phyloP scores from a whole-genome alignment of 2,888 invertebrate species.

The Lycia hirtaria region DNA sequence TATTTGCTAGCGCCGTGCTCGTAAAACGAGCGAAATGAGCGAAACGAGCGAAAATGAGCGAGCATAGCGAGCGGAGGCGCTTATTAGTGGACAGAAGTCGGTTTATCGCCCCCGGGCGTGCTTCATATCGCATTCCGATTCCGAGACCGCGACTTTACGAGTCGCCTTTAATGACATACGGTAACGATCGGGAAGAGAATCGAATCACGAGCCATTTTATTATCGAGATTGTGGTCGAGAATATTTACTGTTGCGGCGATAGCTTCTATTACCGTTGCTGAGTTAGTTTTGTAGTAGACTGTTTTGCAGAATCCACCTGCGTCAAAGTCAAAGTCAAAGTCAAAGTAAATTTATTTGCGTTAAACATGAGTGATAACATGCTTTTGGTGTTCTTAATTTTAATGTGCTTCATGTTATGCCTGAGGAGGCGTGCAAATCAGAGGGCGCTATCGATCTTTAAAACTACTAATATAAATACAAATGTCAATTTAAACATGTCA shows the following conservation, averaged over 20 bases:
- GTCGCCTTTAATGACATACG: conserved; percentile 72
- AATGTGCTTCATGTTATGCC: too few species aligned
- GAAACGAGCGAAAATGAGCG: conserved; percentile 53
- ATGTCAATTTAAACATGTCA: too few species aligned
- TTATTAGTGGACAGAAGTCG: conserved; percentile 64
- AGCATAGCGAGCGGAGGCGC: conserved; percentile 57
- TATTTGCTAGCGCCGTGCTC: conserved; percentile 46
- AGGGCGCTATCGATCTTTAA: too few species aligned
- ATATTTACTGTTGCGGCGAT: conserved; percentile 41
- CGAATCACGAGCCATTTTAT: conserved; percentile 75
- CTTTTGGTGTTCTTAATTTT: too few species aligned
- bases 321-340: too few species aligned
- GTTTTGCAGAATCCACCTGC: too few species aligned
- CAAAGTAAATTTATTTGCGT: too few species aligned
- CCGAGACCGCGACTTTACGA: conserved; percentile 75
- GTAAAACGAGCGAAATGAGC: conserved; percentile 55
- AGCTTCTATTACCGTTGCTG: conserved; percentile 30
- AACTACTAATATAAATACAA: too few species aligned
- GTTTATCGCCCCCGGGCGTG: conserved; percentile 67
- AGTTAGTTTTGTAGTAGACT: too few species aligned
- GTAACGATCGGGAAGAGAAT: conserved; percentile 78
- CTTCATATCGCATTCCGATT: conserved; percentile 72
- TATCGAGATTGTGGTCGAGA: conserved; percentile 52
- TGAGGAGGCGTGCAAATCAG: too few species aligned
- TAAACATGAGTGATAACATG: too few species aligned